A percentile compares a stretch with the other conserved stretches of the same genome.
Evolutionary conservation across 1,140 invertebrate genomes (phyloP).

Genomic region (Drosophila arawakana): DNA sequence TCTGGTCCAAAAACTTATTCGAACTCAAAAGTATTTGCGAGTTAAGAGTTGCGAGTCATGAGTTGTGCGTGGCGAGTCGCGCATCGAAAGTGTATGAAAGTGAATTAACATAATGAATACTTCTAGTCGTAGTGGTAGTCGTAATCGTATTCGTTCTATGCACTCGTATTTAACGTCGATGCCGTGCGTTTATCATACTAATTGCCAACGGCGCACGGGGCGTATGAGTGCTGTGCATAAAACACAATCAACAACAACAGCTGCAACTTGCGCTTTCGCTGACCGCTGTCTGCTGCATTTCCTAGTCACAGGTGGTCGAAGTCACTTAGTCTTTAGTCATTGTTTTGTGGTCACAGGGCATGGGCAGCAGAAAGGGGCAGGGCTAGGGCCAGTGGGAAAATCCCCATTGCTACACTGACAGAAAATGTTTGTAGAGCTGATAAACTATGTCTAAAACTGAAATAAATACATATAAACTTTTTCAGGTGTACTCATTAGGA

Average conservation of each 20-base stretch:
- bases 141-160: constrained; percentile 3
- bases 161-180: constrained; percentile 5
- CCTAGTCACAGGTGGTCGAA: constrained; percentile 62
- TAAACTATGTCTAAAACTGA: too few species aligned
- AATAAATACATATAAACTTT: too few species aligned
- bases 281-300: constrained; percentile 37
- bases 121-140: constrained; percentile 25
- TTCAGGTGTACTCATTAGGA: background rate
- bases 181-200: constrained; percentile 38
- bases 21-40: too few species aligned
- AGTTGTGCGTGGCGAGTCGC: constrained; percentile 2
- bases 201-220: constrained; percentile 27
- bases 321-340: constrained; percentile 15
- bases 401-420: constrained; percentile 13
- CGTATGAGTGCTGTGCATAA: constrained; percentile 22
- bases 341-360: constrained; percentile 16
- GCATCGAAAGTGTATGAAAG: constrained; percentile 40
- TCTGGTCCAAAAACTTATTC: background rate
- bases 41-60: too few species aligned
- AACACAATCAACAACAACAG: constrained; percentile 4
- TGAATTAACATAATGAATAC: constrained; percentile 76
- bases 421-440: background rate
- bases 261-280: constrained; percentile 51
- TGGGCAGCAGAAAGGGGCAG: background rate
- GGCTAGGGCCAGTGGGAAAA: constrained; percentile 14